Evolutionary conservation across 2,888 invertebrate species (phyloP), one percentile per base, ranked within the genome.

Genomic region (Lampropteryx suffumata): DNA sequence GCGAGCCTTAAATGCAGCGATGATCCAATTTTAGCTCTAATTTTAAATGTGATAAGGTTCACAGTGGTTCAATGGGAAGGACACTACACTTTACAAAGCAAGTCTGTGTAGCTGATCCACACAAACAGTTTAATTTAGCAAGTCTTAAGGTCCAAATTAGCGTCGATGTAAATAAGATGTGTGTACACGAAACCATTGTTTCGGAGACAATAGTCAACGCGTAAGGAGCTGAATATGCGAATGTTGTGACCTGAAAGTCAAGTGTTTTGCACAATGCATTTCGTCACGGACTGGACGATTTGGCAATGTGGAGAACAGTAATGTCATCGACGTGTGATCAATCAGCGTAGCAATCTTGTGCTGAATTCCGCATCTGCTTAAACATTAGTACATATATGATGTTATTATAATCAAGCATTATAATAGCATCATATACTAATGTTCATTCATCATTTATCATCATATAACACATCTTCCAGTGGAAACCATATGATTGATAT

Each of bases 181-280:
- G 44, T 35, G 44, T 37, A 27, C 41, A 46, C 34, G 28, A 43
- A 39, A 51, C 67, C 63, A 76, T 79, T 79, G 77, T 79, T 71
- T 64, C 37, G 50, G 49, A 63, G 47, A 79, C 75, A 79, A 79
- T 78, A 60, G 68, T 40, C 26, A 34, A 28, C 66, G 53, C 62
- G 72, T 67, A 66, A 65, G 67, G 69, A 60, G 64, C 57, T 62
- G 65, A 69, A 65, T 76, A 69, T 61, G 74, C 77, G 65, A 71
- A 69, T 64, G 46, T 51, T 57, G 53, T 57, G 50, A 58, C 33
- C 51, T 37, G 42, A 59, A 63, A 61, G 40, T 50, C 42, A 58
- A 53, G 50, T 55, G 54, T 37, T 50, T 61, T 54, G 49, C 59
- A 57, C 63, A 61, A 59, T 58, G 54, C 40, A 52, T 61, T 61